These are phyloP conservation scores for Smutsia temminckii DNA, from an alignment of 2,797 vertebrate genomes.

Conservation along the genomic window DNA sequence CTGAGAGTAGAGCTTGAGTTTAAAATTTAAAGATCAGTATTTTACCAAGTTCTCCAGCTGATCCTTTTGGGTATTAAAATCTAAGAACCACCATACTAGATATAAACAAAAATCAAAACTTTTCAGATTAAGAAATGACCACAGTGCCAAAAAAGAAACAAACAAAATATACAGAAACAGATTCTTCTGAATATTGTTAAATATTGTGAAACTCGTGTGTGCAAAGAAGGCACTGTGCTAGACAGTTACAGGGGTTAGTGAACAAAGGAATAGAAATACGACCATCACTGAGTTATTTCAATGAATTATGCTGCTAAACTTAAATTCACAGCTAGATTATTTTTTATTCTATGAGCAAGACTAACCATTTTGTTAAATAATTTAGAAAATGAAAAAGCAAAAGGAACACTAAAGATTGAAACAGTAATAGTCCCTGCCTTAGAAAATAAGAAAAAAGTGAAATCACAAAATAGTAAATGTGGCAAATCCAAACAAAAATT, in stretches of 20 bases:
- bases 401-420: not conserved
- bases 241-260: not conserved
- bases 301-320: not conserved
- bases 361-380: not conserved
- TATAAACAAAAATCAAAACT: not conserved
- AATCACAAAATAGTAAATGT: not conserved
- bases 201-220: not conserved
- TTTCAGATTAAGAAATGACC: not conserved
- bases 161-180: not conserved
- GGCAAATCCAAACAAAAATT: not conserved
- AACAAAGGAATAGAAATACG: not conserved
- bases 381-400: not conserved
- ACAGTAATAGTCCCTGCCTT: not conserved
- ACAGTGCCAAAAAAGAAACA: not conserved
- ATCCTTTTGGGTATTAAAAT: not conserved
- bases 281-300: not conserved
- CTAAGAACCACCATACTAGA: not conserved
- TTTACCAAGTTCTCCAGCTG: not conserved
- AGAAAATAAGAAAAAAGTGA: slow-evolving; percentile 22
- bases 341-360: not conserved
- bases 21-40: slow-evolving; percentile 12
- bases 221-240: not conserved
- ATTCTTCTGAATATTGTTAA: not conserved
- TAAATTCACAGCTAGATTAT: not conserved
- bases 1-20: not conserved